phyloP scores from a whole-genome alignment of 2,888 invertebrate species.

The Drosophila monieri region DNA sequence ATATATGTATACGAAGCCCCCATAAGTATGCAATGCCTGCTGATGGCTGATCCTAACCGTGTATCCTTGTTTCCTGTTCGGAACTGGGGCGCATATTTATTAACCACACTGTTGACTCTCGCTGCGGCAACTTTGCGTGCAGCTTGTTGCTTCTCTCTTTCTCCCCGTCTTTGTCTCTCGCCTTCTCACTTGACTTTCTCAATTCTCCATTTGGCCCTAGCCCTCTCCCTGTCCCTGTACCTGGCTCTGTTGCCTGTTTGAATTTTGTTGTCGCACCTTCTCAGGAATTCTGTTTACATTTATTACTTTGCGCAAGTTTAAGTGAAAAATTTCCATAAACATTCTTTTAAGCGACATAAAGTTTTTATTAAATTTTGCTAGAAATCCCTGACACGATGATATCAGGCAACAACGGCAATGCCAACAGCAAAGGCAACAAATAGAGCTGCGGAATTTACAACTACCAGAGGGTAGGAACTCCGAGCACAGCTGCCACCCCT shows the following conservation, averaged over 20 bases:
- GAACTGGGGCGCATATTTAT: slow-evolving; percentile 71
- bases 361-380: slow-evolving; percentile 82
- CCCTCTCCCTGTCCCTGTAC: slow-evolving; percentile 2
- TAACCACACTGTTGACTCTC: slow-evolving; percentile 76
- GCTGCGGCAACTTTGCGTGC: slow-evolving; percentile 53
- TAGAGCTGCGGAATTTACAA: slow-evolving; percentile 76
- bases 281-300: slow-evolving; percentile 81
- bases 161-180: background rate
- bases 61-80: slow-evolving; percentile 45
- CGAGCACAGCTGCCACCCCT: slow-evolving; percentile 12
- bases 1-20: slow-evolving; percentile 32
- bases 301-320: slow-evolving; percentile 82
- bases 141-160: slow-evolving; percentile 37
- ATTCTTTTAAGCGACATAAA: slow-evolving; percentile 82
- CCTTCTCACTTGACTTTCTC: background rate
- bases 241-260: slow-evolving; percentile 39
- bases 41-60: slow-evolving; percentile 37
- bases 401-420: slow-evolving; percentile 60
- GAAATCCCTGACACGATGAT: slow-evolving; percentile 78
- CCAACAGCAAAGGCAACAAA: slow-evolving; percentile 60
- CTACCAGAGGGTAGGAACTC: slow-evolving; percentile 44
- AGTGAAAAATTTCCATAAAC: slow-evolving; percentile 83
- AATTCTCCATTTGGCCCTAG: slow-evolving; percentile 1
- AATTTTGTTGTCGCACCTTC: slow-evolving; percentile 80
- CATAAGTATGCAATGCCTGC: slow-evolving; percentile 64